Percentiles rank a stretch among this genome's conserved stretches.
phyloP scores from a whole-genome alignment of 2,888 invertebrate species.

The Allygus modestus region DNA sequence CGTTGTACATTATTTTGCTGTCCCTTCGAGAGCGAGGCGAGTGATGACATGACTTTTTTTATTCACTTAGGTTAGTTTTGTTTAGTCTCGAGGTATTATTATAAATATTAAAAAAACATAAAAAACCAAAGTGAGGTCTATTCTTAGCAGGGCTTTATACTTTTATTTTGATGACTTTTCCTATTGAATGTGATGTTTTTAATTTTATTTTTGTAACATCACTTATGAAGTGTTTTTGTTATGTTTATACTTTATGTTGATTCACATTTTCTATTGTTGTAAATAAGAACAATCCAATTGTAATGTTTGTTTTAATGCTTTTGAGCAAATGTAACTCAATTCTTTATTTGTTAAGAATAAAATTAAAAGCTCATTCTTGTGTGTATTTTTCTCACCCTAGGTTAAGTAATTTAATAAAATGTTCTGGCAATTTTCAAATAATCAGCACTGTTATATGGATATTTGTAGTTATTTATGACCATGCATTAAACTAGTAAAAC shows the following conservation, averaged over 20 bases:
- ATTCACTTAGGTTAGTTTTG: background rate
- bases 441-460: too few relatives aligned
- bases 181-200: slow-evolving; percentile 41
- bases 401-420: too few relatives aligned
- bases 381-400: background rate
- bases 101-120: slow-evolving; percentile 25
- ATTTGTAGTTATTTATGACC: too few relatives aligned
- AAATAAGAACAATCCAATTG: background rate
- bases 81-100: slow-evolving; percentile 40
- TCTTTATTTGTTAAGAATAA: slow-evolving; percentile 41
- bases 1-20: slow-evolving; percentile 40
- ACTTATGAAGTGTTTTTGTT: slow-evolving; percentile 47
- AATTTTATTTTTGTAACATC: slow-evolving; percentile 33
- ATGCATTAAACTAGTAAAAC: too few relatives aligned
- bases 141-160: slow-evolving; percentile 43
- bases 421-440: too few relatives aligned
- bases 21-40: slow-evolving; percentile 1
- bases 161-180: slow-evolving; percentile 28
- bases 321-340: slow-evolving; percentile 21
- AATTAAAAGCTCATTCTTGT: slow-evolving; percentile 5
- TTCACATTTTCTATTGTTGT: slow-evolving; percentile 29
- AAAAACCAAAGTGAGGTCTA: slow-evolving; percentile 47
- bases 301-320: slow-evolving; percentile 25
- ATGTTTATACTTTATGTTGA: slow-evolving; percentile 45
- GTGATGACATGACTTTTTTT: slow-evolving; percentile 34